phyloP scores from a whole-genome alignment of 2,888 invertebrate species.

The Temnothorax ravouxi region DNA sequence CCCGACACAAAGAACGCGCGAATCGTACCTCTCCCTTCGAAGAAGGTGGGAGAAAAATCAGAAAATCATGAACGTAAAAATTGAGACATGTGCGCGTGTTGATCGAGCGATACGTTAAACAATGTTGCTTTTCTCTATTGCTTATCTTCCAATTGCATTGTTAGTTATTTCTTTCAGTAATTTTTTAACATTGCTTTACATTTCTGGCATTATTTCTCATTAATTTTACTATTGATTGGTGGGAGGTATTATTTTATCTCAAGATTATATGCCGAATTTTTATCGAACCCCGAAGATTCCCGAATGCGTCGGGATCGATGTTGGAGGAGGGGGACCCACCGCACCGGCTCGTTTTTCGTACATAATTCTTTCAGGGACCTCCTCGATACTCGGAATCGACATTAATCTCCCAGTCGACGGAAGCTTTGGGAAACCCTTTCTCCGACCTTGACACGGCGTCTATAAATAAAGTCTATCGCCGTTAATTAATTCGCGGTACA shows the following conservation, averaged over 20 bases:
- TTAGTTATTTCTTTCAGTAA: not conserved
- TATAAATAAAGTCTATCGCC: slow-evolving; percentile 55
- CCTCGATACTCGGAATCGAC: slow-evolving; percentile 47
- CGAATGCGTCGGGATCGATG: not conserved
- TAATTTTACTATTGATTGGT: not conserved
- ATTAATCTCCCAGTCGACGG: slow-evolving; percentile 51
- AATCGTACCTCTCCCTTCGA: not conserved
- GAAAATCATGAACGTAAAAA: not conserved
- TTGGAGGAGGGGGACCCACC: not conserved
- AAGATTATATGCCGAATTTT: not conserved
- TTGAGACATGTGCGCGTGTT: not conserved
- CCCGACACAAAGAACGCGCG: not conserved
- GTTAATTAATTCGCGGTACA: slow-evolving; percentile 58
- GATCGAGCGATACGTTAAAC: not conserved
- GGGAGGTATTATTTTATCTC: not conserved
- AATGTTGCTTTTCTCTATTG: not conserved
- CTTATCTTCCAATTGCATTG: not conserved
- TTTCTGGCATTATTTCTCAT: not conserved
- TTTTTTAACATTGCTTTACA: not conserved
- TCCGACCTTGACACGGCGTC: slow-evolving; percentile 54
- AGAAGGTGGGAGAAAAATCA: not conserved
- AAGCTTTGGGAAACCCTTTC: slow-evolving; percentile 54
- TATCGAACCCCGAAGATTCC: not conserved
- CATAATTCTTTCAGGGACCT: slow-evolving; percentile 50
- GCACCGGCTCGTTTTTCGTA: slow-evolving; percentile 28